Percentiles rank a stretch among this genome's conserved stretches.
phyloP scores from a whole-genome alignment of 92 coral and sea anemone species.

The Pocillopora grandis region DNA sequence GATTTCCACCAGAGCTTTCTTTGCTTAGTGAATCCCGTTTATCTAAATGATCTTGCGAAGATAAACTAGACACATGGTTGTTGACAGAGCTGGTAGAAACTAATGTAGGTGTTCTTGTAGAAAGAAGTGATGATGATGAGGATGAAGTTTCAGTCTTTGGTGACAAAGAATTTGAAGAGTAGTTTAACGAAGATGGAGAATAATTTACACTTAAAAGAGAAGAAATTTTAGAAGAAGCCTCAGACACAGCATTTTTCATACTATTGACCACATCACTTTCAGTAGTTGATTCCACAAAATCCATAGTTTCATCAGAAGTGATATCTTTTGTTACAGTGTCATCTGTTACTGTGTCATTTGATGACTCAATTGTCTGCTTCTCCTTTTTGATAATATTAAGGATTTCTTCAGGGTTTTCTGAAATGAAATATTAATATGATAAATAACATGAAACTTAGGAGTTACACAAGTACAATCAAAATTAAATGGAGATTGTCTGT shows the following conservation, averaged over 20 bases:
- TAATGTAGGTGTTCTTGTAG: slow-evolving; percentile 8
- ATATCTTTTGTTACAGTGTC: slow-evolving; percentile 8
- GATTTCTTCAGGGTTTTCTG: slow-evolving; percentile 30
- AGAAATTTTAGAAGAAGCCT: slow-evolving; percentile 38
- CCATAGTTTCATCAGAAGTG: slow-evolving; percentile 2
- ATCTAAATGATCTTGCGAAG: not conserved
- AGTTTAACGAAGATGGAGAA: slow-evolving; percentile 4
- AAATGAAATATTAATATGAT: slow-evolving; percentile 1
- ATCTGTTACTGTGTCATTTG: not conserved
- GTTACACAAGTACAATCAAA: not conserved
- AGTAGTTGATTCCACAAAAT: slow-evolving; percentile 1
- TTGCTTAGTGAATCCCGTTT: not conserved
- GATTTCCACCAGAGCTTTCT: slow-evolving; percentile 10
- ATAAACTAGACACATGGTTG: not conserved
- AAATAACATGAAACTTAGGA: not conserved
- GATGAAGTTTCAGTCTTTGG: slow-evolving; percentile 13
- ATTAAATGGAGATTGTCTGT: too few species aligned
- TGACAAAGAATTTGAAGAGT: slow-evolving; percentile 15
- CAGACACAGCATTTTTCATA: slow-evolving; percentile 31
- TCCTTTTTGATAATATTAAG: slow-evolving; percentile 3
- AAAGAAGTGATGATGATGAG: not conserved
- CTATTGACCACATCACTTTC: slow-evolving; percentile 36
- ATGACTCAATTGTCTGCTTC: not conserved
- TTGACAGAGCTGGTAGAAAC: not conserved
- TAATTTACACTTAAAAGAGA: slow-evolving; percentile 12